phyloP scores from a whole-genome alignment of 2,888 invertebrate species.

The Lomographa bimaculata region DNA sequence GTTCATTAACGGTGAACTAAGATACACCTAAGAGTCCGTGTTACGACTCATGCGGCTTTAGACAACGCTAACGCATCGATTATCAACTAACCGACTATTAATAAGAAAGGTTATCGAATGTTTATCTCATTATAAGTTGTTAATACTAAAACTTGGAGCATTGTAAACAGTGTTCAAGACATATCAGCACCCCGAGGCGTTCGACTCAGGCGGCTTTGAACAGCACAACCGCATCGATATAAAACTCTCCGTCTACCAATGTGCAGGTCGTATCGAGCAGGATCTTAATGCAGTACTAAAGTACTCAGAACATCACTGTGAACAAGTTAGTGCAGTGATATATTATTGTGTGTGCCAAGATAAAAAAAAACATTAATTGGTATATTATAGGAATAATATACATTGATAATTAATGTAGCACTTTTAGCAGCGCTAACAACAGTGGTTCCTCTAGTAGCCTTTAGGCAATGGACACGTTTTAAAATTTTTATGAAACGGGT shows the following conservation, averaged over 20 bases:
- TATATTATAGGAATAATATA: no score
- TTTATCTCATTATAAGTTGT: no score
- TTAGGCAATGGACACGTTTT: no score
- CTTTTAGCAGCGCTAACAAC: no score
- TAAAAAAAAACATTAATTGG: no score
- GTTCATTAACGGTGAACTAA: no score
- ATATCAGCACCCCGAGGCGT: constrained; percentile 59
- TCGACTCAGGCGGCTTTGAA: constrained; percentile 66
- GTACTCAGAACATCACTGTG: no score
- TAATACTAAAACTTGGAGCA: constrained; percentile 63
- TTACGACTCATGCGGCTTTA: constrained; percentile 62
- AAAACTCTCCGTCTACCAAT: constrained; percentile 63
- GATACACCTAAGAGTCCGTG: constrained; percentile 63
- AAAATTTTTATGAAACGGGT: neutral
- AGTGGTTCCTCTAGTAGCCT: no score
- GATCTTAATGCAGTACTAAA: constrained; percentile 54
- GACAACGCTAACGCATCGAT: constrained; percentile 74
- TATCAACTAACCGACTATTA: constrained; percentile 66
- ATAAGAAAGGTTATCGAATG: constrained; percentile 69
- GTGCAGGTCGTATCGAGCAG: constrained; percentile 73
- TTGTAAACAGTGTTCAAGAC: constrained; percentile 69
- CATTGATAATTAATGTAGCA: no score
- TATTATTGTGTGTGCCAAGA: no score
- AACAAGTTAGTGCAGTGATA: no score
- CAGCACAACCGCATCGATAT: constrained; percentile 71